Evolutionary conservation across 1,140 invertebrate genomes (phyloP), one percentile per base, ranked within the genome.

Genomic region (Elymnias hypermnestra): DNA sequence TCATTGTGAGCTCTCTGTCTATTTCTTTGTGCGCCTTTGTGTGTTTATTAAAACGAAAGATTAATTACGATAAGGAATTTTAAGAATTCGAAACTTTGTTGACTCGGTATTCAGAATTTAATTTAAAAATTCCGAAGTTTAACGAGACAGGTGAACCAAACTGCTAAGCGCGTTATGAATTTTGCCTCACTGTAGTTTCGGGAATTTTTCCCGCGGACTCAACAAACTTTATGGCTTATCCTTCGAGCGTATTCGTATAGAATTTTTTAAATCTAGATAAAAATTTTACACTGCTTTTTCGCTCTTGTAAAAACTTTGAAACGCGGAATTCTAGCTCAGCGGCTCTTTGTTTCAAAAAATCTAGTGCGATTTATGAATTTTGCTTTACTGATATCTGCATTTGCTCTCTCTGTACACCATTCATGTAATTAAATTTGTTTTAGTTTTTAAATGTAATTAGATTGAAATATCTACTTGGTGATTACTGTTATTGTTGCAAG

Each of bases 101-200:
- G 67, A 71, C 71, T 72, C 64, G 61, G 64, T 65, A 70, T 72
- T 69, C 66, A 72, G 76, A 83, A 82, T 83, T 83, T 83, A 79
- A 82, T 79, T 83, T 83, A 77, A 82, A 83, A 83, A 82, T 83
- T 83, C 79, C 76, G 53, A 79, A 82, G 75, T 78, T 68, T 70
- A 72, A 79, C 75, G 73, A 79, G 77, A 79, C 79, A 83, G 79
- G 79, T 83, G 75, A 78, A 67, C 58, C 48, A 57, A 78, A 79
- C 71, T 78, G 73, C 63, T 79, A 72, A 78, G 72, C 75, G 64
- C 68, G 75, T 83, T 83, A 83, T 83, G 79, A 83, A 83, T 79
- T 82, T 79, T 58, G 50, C 67, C 53, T 56, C 67, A 61, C 53
- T 62, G 57, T 81, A 83, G 79, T 83, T 83, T 75, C 48, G 70